A percentile compares a stretch with the other conserved stretches of the same genome.
These are phyloP conservation scores for Chelon labrosus DNA, from an alignment of 2,797 vertebrate genomes.

Conservation along the genomic window DNA sequence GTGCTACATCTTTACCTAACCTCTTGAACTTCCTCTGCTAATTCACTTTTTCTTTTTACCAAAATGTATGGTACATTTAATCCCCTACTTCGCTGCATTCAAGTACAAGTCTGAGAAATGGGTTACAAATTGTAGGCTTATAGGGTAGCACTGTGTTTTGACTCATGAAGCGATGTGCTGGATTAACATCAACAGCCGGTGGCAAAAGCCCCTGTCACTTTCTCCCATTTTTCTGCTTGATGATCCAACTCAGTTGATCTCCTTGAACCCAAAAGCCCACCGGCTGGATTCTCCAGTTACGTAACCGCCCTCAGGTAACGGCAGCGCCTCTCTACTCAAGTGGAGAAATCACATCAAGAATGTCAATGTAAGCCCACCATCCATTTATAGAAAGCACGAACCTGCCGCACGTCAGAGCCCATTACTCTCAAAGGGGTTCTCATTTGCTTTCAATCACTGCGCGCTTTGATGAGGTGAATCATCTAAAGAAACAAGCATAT, in stretches of 20 bases:
- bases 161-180: conserved; percentile 49
- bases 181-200: conserved; percentile 61
- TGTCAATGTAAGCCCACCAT: conserved; percentile 59
- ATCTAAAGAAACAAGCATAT: conserved; percentile 7
- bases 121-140: conserved; percentile 47
- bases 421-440: conserved; percentile 36
- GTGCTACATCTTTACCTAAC: too few species aligned
- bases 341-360: conserved; percentile 73
- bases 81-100: not conserved
- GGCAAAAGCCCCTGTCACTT: conserved; percentile 74
- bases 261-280: conserved; percentile 58
- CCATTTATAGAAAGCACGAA: conserved; percentile 54
- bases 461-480: conserved; percentile 26
- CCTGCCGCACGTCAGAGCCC: conserved; percentile 57
- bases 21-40: too few species aligned
- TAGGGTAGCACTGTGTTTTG: conserved; percentile 39
- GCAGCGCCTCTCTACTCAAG: conserved; percentile 61
- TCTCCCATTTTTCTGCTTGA: conserved; percentile 74
- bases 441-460: conserved; percentile 25
- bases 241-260: conserved; percentile 72
- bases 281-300: conserved; percentile 63
- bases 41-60: too few species aligned
- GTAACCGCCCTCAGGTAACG: conserved; percentile 69
- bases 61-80: not conserved
- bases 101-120: conserved; percentile 23